A percentile compares a stretch with the other conserved stretches of the same genome.
Evolutionary conservation across 2,113 vertebrate species (phyloP).

Genomic region (Puma concolor): DNA sequence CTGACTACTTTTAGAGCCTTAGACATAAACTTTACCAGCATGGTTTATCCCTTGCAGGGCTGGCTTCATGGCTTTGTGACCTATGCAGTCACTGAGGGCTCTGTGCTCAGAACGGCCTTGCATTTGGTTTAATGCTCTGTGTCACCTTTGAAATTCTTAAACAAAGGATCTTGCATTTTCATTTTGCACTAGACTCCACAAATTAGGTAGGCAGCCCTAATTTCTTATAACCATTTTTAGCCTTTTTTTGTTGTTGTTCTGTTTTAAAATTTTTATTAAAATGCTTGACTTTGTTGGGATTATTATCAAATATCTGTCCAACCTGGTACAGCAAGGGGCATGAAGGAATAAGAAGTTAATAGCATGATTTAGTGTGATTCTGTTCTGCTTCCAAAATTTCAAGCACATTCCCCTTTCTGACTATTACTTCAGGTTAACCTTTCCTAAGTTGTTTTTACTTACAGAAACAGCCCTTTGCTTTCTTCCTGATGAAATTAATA

Average conservation of each 20-base stretch:
- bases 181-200: not conserved
- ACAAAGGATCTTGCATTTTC: not conserved
- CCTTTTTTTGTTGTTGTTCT: not conserved
- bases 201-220: not conserved
- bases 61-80: not conserved
- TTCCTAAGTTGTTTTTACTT: not conserved
- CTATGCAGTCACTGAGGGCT: not conserved
- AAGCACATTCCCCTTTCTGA: not conserved
- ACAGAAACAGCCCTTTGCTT: not conserved
- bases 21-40: not conserved
- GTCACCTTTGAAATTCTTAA: not conserved
- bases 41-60: not conserved
- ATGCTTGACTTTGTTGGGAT: not conserved
- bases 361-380: not conserved
- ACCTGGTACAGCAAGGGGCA: not conserved
- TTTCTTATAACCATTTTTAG: not conserved
- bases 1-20: not conserved
- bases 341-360: not conserved
- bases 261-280: constrained; percentile 19
- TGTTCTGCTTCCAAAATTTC: constrained; percentile 22
- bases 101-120: not conserved
- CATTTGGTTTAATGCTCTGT: not conserved
- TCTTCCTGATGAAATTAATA: not conserved
- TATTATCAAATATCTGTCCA: not conserved
- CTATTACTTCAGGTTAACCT: not conserved